Conservation (phyloP, 2,888 invertebrate genomes). For the Lasius platythorax region DNA sequence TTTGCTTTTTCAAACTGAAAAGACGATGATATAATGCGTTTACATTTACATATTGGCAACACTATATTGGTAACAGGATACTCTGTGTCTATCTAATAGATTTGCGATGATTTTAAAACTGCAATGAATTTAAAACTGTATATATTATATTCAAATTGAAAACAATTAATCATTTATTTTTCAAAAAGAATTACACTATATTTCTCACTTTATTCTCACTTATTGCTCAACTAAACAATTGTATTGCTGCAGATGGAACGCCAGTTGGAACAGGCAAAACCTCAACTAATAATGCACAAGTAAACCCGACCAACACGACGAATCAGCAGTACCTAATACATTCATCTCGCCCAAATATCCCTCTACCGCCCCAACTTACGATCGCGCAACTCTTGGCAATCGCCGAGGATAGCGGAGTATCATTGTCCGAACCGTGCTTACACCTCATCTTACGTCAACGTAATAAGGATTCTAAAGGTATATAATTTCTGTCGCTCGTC, state of each 20-base stretch:
- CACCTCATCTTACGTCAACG: constrained; percentile 81
- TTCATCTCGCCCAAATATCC: constrained; percentile 85
- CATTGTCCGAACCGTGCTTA: constrained; percentile 87
- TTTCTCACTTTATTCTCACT: not conserved
- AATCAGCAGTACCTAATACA: constrained; percentile 86
- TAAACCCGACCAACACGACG: constrained; percentile 82
- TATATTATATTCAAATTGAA: not conserved
- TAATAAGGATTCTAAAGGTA: constrained; percentile 83
- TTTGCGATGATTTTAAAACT: not conserved
- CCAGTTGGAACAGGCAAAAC: constrained; percentile 69
- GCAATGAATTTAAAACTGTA: not conserved
- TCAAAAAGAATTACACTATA: not conserved
- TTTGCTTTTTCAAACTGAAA: not conserved
- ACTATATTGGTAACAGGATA: not conserved
- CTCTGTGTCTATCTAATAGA: not conserved
- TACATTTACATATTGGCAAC: not conserved
- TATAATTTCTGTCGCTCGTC: not conserved
- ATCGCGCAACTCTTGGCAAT: constrained; percentile 88
- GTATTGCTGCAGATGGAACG: constrained; percentile 71
- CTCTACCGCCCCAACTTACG: constrained; percentile 87
- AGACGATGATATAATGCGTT: not conserved
- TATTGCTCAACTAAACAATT: not conserved
- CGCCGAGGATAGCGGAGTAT: constrained; percentile 86
- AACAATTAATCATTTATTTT: not conserved
- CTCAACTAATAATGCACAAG: constrained; percentile 77